A percentile compares a stretch with the other conserved stretches of the same genome.
phyloP scores from a whole-genome alignment of 2,888 invertebrate species.

The Drosophila planitibia region DNA sequence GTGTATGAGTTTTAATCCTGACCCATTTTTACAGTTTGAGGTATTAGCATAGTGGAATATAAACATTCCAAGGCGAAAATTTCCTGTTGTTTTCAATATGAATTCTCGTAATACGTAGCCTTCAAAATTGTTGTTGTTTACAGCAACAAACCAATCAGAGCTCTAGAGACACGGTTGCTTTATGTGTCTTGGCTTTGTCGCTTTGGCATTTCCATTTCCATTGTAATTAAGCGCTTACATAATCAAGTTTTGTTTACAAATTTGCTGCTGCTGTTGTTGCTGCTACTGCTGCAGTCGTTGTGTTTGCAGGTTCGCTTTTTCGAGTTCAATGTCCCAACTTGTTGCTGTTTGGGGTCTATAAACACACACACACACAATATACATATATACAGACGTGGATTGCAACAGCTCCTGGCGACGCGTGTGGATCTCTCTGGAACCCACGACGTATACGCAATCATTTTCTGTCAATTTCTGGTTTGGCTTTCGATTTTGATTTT shows the following conservation, averaged over 20 bases:
- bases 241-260: slow-evolving; percentile 78
- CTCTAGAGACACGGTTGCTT: slow-evolving; percentile 21
- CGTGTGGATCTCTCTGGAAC: slow-evolving; percentile 74
- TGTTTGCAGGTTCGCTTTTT: slow-evolving; percentile 67
- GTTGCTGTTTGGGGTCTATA: slow-evolving; percentile 34
- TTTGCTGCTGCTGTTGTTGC: slow-evolving; percentile 41
- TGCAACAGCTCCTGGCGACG: slow-evolving; percentile 74
- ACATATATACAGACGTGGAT: slow-evolving; percentile 39
- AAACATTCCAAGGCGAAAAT: slow-evolving; percentile 30
- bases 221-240: slow-evolving; percentile 78
- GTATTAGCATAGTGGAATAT: slow-evolving; percentile 9
- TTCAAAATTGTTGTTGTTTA: slow-evolving; percentile 35
- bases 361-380: slow-evolving; percentile 12
- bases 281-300: slow-evolving; percentile 14
- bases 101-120: slow-evolving; percentile 40
- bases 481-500: slow-evolving; percentile 20
- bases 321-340: slow-evolving; percentile 78
- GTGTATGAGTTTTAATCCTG: slow-evolving; percentile 42
- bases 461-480: slow-evolving; percentile 27
- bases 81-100: slow-evolving; percentile 14
- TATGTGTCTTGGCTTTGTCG: slow-evolving; percentile 50
- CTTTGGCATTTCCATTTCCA: slow-evolving; percentile 76
- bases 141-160: slow-evolving; percentile 32
- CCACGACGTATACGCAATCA: slow-evolving; percentile 65
- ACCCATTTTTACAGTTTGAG: slow-evolving; percentile 44